Evolutionary conservation across 2,113 vertebrate species (phyloP), one percentile per base, ranked within the genome.

Genomic region (Cyphotilapia sp.): DNA sequence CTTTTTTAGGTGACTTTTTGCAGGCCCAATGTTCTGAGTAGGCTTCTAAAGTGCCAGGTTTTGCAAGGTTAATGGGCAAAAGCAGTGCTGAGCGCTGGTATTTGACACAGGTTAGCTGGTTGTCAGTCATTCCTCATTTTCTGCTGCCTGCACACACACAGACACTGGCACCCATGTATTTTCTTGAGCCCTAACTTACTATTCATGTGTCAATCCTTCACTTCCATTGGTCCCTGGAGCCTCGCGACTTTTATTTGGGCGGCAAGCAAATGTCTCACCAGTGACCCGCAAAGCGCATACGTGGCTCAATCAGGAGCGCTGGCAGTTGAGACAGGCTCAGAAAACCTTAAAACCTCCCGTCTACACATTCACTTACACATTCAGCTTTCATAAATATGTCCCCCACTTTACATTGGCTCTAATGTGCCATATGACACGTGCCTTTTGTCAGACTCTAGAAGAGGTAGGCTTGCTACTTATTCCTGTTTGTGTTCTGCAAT

Each of bases 191-290:
- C 5, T 85, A 54, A 87, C 59, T 71, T 66, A 27, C 82, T 61
- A 88, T 92, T 87, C 49, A 82, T 81, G 61, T 90, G 91, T 91
- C 91, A 89, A 54, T 85, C 89, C 38, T 24, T 87, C 85, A 78
- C 40, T 69, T 87, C 61, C 51, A 31, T 31, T 31, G 33, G 49
- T 85, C 84, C 71, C 89, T 9, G 2, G 78, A 80, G 87, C 51
- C 59, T 86, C 13, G 83, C 6, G 2, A 63, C 42, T 88, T 90
- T 85, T 86, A 57, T 82, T 87, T 91, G 74, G 87, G 82, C n/a
- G 2, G 59, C 31, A 29, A 87, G 49, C 56, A 66, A 83, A 91
- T 42, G 81, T 85, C 87, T 84, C 80, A 83, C 80, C 59, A 2
- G 19, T 85, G 84, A 84, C 93, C 76, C 84, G 7, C 8, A 57